phyloP scores from a whole-genome alignment of 2,888 invertebrate genomes.

The Metellina segmentata region DNA sequence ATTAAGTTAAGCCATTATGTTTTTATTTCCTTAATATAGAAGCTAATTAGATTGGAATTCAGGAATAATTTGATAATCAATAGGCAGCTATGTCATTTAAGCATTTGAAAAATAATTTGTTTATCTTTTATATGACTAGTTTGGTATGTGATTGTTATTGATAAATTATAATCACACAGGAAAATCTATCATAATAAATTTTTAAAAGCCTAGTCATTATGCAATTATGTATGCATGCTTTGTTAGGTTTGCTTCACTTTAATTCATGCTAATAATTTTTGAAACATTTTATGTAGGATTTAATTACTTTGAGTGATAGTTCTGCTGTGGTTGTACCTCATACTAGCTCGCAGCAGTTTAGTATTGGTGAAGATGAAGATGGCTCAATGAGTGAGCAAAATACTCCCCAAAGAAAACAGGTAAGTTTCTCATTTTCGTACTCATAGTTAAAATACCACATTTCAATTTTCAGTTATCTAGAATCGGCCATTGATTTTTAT shows the following conservation, averaged over 20 bases:
- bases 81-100: too few relatives aligned
- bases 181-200: not conserved
- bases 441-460: not conserved
- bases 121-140: too few relatives aligned
- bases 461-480: not conserved
- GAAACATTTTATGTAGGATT: slow-evolving; percentile 41
- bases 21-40: too few relatives aligned
- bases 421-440: slow-evolving; percentile 17
- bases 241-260: not conserved
- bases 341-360: slow-evolving; percentile 71
- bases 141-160: too few relatives aligned
- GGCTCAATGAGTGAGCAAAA: slow-evolving; percentile 73
- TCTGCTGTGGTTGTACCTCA: slow-evolving; percentile 71
- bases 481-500: not conserved
- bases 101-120: too few relatives aligned
- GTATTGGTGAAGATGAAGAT: slow-evolving; percentile 75
- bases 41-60: too few relatives aligned
- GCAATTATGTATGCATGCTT: not conserved
- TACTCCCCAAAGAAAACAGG: slow-evolving; percentile 67
- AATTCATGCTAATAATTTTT: not conserved
- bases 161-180: too few relatives aligned
- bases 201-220: not conserved
- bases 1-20: too few relatives aligned
- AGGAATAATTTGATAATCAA: too few relatives aligned
- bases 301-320: slow-evolving; percentile 72